Base-by-base conservation (phyloP, 2,797 vertebrate species). In the Holocentrus rufus region DNA sequence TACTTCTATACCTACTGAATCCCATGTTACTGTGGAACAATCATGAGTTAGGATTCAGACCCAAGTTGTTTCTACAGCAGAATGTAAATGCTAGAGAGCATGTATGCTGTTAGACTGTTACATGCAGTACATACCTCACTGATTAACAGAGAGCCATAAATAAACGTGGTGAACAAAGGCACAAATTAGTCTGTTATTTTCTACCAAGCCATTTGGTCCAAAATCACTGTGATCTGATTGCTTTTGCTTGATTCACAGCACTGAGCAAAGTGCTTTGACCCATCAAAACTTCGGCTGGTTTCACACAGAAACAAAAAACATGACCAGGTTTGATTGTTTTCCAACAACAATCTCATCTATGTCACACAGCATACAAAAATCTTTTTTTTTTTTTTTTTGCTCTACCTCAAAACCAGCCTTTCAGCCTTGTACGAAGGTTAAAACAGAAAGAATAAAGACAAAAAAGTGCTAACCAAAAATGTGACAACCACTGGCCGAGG, bases 141-240 rank as follows among this genome's bases (percentile, higher is more conserved):
- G 52, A 47, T 65, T 4, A 66, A 80, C 25, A 36, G 20, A 84
- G 18, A 68, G 34, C 15, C 8, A 49, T 49, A 52, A 70, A 71
- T 9, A 25, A 65, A 76, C 49, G 27, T 74, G 23, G 47, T 68
- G 77, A 89, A 89, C 66, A 87, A 92, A 92, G 90, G 92, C 91
- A 92, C 91, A 89, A 72, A 88, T 72, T 87, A 54, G 67, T 80
- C 30, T 7, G 18, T 49, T 34, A 3, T 72, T 64, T 59, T 76
- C 66, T 70, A 65, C 72, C 55, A 63, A 46, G 63, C 25, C 23
- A 20, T 89, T 83, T 85, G 78, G 83, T 84, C 80, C 81, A 62
- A 87, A 84, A 83, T 39, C 46, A 6, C 52, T 56, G 72, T 18
- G 62, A 80, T 79, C 49, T 58, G 60, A 52, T 59, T 18, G 59